Evolutionary conservation across 2,113 vertebrate species (phyloP), one percentile per base, ranked within the genome.

Genomic region (Clarias batrachus): DNA sequence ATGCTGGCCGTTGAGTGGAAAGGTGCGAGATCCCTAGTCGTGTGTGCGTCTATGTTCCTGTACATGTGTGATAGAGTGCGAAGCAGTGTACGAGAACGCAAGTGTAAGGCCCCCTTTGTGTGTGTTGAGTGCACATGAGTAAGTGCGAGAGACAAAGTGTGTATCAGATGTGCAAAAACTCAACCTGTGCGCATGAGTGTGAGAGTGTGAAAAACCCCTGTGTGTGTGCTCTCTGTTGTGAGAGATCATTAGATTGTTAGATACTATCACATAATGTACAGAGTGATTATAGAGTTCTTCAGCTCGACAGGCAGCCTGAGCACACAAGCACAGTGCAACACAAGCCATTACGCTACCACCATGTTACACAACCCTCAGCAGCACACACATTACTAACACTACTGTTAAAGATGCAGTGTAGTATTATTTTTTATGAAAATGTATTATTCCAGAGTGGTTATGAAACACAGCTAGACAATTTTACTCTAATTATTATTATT

Each of bases 1-100:
- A 87, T 71, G 84, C 81, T 81, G 84, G 85, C 81, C 85, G 78
- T 87, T 82, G 86, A 85, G 82, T 73, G 63, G 78, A 89, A 78
- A 73, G 86, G 82, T 81, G 85, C 41, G 59, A 89, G 84, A 88
- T 85, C 84, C 83, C 87, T 71, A 33, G 70, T 82, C 85, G 82
- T 57, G 63, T n/a, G 66, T 88, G 54, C 78, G 89, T 68, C 27
- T 59, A n/a, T 85, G 83, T 57, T 73, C 66, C 76, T 57, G 48
- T 81, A 60, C 37, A 21, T 74, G 66, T 65, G 27, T 25, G 52
- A 56, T 12, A 63, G 56, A 81, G 30, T 60, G 73, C 54, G 56
- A 77, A 37, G 13, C 66, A 30, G 3, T 52, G 21, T 41, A 33
- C 0, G 48, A 17, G 54, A 33, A 48, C 16, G 65, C 59, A 63